Evolutionary conservation across 1,140 invertebrate genomes (phyloP), one percentile per base, ranked within the genome.

Genomic region (Euura saliciscinereae): DNA sequence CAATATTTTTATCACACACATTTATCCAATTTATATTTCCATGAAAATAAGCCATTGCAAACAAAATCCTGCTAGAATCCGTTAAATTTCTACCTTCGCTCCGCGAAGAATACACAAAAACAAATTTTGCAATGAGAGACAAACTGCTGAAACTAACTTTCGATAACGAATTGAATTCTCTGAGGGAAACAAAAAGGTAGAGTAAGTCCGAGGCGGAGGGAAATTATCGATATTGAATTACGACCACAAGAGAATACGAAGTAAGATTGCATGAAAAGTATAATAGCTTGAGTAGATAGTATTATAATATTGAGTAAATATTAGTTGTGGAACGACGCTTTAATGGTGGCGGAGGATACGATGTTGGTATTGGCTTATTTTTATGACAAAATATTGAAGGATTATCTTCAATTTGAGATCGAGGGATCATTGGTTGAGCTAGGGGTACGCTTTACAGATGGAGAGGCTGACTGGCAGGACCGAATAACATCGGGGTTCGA

Each of bases 401-500:
- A 43, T 74, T 65, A 75, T 72, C 71, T 13, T 74, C 71, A 5
- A 59, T 71, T 45, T 46, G 69, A 70, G 45, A 43, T n/a, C 44
- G 28, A 28, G 59, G 59, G 59, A 13, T 43, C 13, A 43, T 5
- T 70, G n/a, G 28, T 70, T 70, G 84, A 84, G 69, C 73, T 43
- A 44, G 2, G 70, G 11, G 66, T 45, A 78, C 84, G 85, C 68
- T 81, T 89, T 80, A 72, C 85, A 79, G 89, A 90, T 75, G 90
- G 89, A 66, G 90, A 93, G 82, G 90, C 91, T 73, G 91, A 95
- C 81, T 96, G 94, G 94, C 94, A 96, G 85, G 93, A 95, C 80
- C 92, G 94, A 76, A 96, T 96, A 78, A 94, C 92, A 80, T 95
- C 93, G 78, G 93, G 94, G 45, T 97, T 97, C 88, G 95, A 97